phyloP scores from a whole-genome alignment of 2,113 vertebrate species.

The Spea bombifrons region DNA sequence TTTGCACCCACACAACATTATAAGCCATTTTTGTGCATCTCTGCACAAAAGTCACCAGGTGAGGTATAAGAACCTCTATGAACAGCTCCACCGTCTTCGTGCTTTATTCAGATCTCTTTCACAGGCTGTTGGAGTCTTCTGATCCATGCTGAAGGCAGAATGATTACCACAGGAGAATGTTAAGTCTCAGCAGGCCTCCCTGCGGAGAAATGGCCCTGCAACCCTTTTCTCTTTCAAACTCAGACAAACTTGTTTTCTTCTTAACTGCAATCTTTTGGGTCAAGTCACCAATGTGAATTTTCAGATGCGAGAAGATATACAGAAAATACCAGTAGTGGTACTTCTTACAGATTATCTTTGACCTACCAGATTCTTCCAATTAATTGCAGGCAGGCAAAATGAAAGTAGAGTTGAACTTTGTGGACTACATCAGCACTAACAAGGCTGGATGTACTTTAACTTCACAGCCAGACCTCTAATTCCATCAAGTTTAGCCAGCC shows the following conservation, averaged over 20 bases:
- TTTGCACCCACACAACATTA: constrained; percentile 10
- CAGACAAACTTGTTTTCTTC: constrained; percentile 23
- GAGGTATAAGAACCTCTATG: constrained; percentile 4
- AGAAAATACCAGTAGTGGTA: background rate
- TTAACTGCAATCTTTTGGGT: constrained; percentile 14
- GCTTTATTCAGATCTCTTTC: constrained; percentile 22
- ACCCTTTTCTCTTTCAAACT: constrained; percentile 13
- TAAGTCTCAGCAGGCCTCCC: constrained; percentile 13
- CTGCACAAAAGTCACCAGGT: constrained; percentile 25
- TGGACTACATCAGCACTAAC: background rate
- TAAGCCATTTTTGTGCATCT: constrained; percentile 7
- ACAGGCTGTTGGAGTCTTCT: constrained; percentile 30
- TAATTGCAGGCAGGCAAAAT: background rate
- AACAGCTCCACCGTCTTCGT: background rate
- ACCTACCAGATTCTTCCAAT: background rate
- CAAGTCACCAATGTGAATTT: constrained; percentile 11
- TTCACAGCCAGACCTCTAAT: too few species aligned
- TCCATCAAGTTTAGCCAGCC: too few species aligned
- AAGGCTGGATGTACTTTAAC: too few species aligned
- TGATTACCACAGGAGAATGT: constrained; percentile 12
- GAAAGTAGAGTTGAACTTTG: background rate
- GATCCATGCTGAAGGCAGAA: constrained; percentile 19
- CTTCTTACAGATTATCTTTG: background rate
- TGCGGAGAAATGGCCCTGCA: constrained; percentile 20
- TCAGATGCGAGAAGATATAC: background rate